phyloP scores from a whole-genome alignment of 2,113 vertebrate genomes.

The Triplophysa tibetana region DNA sequence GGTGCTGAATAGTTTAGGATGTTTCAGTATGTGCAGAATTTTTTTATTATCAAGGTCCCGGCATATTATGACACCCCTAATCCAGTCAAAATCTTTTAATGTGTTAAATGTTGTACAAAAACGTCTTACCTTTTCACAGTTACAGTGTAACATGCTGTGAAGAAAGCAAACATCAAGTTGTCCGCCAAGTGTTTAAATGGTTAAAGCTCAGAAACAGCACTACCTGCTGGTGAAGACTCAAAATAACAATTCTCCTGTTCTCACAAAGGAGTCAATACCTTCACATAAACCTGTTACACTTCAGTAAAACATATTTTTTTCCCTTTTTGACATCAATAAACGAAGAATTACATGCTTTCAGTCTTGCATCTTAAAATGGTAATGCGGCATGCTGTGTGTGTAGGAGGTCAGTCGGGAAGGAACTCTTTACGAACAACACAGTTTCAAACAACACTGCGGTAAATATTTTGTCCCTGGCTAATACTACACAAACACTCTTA shows the following conservation, averaged over 20 bases:
- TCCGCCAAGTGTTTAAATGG: too few relatives aligned
- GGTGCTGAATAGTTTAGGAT: too few relatives aligned
- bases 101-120: too few relatives aligned
- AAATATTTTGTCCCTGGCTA: conserved; percentile 49
- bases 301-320: too few relatives aligned
- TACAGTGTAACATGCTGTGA: not conserved
- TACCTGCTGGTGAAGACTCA: conserved; percentile 34
- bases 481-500: conserved; percentile 47
- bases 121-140: too few relatives aligned
- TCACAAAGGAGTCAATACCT: not conserved
- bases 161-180: not conserved
- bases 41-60: too few relatives aligned
- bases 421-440: conserved; percentile 18
- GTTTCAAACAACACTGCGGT: conserved; percentile 43
- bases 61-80: too few relatives aligned
- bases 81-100: too few relatives aligned
- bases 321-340: not conserved
- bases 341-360: too few relatives aligned
- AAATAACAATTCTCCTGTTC: not conserved
- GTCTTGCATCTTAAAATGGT: too few relatives aligned
- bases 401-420: conserved; percentile 32
- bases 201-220: conserved; percentile 34
- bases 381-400: not conserved
- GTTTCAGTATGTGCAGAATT: too few relatives aligned
- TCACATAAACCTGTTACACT: not conserved